Base-by-base conservation (phyloP, 2,113 vertebrate species). In the Marcusenius ussheri region DNA sequence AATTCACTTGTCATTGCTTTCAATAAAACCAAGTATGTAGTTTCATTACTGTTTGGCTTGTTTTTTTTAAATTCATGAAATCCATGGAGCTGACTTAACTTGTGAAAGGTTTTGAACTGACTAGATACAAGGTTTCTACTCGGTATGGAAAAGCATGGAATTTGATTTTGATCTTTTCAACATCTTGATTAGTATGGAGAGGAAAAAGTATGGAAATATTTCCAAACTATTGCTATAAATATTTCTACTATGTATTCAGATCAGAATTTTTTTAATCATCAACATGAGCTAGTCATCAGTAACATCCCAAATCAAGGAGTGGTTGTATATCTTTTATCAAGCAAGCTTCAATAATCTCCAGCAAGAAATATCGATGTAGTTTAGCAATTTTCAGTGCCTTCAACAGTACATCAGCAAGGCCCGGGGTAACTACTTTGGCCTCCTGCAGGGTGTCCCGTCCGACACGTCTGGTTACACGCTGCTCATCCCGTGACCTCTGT, bases 361-460 rank as follows among this genome's bases (percentile, higher is more conserved):
- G 58, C 58, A 66, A 27, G 58, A 66, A 66, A 27, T 66, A 11
- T 27, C 3, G 58, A 62, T 58, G 58, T 27, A 66, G 8, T 56
- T 3, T 27, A 27, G n/a, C n/a, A 27, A 31, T 31, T 31, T 66
- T 0, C n/a, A 31, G 1, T 66, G 27, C 62, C n/a, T 31, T 66
- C n/a, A 66, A 11, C 0, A 10, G 62, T 27, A 66, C 49, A 93
- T 98, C 94, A 98, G 97, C 90, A 98, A 98, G 92, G 97, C 97
- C 90, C 97, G 96, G 0, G 97, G 98, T 9, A 96, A 95, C 92
- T 66, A 96, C n/a, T 98, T 96, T 46, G 96, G 96, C 39, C 95
- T 98, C 88, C 90, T 98, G 27, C 97, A 97, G 70, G 98, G 97
- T 35, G 97, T 95, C 0, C 97, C 97, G 0, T 92, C 97, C 0